phyloP scores from a whole-genome alignment of 2,888 invertebrate species.

The Venusia cambrica region DNA sequence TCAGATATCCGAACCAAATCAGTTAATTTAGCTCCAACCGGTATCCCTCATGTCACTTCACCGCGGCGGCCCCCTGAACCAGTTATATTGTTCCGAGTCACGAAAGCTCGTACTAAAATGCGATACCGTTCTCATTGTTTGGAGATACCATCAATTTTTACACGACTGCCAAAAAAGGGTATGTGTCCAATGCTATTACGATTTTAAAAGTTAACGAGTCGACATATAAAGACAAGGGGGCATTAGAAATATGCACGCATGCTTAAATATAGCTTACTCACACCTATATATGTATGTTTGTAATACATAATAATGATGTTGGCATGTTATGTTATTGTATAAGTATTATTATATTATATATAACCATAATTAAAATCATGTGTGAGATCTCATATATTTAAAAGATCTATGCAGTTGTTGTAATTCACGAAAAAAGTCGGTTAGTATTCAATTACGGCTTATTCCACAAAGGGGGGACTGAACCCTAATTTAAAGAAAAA shows the following conservation, averaged over 20 bases:
- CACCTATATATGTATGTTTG: too few species aligned
- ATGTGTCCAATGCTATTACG: slow-evolving; percentile 5
- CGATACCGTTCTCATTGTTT: slow-evolving; percentile 22
- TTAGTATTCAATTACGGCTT: too few species aligned
- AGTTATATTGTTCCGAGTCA: slow-evolving; percentile 27
- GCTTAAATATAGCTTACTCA: slow-evolving; percentile 9
- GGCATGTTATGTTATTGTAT: too few species aligned
- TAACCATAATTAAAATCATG: too few species aligned
- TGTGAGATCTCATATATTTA: too few species aligned
- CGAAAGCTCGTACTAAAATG: slow-evolving; percentile 24
- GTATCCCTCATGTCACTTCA: slow-evolving; percentile 16
- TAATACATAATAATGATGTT: too few species aligned
- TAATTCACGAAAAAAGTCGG: too few species aligned
- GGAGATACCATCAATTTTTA: slow-evolving; percentile 21
- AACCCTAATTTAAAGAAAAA: too few species aligned
- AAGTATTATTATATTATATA: too few species aligned
- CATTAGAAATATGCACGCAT: slow-evolving; percentile 3
- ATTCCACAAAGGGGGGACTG: too few species aligned
- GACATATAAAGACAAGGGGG: slow-evolving; percentile 3
- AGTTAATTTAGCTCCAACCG: slow-evolving; percentile 7
- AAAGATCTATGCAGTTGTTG: too few species aligned
- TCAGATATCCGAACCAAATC: slow-evolving; percentile 4
- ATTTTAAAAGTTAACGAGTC: slow-evolving; percentile 8
- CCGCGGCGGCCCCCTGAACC: slow-evolving; percentile 14
- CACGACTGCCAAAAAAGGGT: slow-evolving; percentile 7